Evolutionary conservation across 2,888 invertebrate species (phyloP), one percentile per base, ranked within the genome.

Genomic region (Kryphioiulus occultus): DNA sequence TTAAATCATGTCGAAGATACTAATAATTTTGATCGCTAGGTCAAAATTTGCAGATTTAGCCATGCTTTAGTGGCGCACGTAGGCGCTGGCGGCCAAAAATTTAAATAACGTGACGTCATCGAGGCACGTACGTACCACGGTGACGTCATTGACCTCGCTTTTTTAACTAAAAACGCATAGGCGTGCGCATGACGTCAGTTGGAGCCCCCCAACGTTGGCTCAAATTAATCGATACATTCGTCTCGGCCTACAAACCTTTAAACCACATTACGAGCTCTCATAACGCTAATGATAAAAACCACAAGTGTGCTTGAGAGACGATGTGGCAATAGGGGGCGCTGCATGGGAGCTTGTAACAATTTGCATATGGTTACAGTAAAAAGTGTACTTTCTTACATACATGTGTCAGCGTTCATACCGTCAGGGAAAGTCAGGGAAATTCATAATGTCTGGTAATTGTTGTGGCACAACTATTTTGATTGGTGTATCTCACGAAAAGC

Each of bases 201-300:
- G 53, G n/a, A 53, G n/a, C 19, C 15, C 53, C n/a, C 15, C 19
- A 2, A n/a, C 53, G 5, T n/a, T 68, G 0, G 53, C 53, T 68
- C 5, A n/a, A 22, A 22, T 22, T 68, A 68, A 68, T 68, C 59
- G 59, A 68, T 68, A 44, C 44, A 68, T 68, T 68, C 59, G 59
- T 68, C 59, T 68, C 59, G 59, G 22, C 59, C 59, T 68, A 68
- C 59, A 68, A 68, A 68, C 22, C 59, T 68, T 68, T 26, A 26
- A 68, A 68, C 59, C 59, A 68, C 59, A 22, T 22, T 68, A 12
- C 59, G 59, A 68, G 59, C 59, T 10, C 2, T 19, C 53, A 5
- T n/a, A 7, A 53, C 53, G 53, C 53, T 1, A 44, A 15, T 44
- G 44, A 9, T 44, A 44, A 68, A 26, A 68, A 68, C 22, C 59